Conservation (phyloP, 2,888 invertebrate genomes). For the Apocheima hispidaria region DNA sequence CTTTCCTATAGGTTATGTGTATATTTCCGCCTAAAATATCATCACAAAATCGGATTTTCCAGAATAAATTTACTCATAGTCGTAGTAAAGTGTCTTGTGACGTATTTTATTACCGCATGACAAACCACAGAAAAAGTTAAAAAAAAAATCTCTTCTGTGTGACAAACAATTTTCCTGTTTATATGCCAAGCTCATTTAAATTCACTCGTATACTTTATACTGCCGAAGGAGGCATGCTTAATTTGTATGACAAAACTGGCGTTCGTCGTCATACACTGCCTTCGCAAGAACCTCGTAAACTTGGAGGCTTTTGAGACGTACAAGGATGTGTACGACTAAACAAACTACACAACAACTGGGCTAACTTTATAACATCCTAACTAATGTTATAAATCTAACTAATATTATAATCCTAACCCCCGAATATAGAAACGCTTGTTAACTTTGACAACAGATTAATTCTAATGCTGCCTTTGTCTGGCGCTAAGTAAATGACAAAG, state of each 20-base stretch:
- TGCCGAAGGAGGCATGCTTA: slow-evolving; percentile 39
- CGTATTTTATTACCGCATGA: slow-evolving; percentile 32
- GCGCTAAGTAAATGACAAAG: too few species aligned
- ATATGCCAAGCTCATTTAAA: slow-evolving; percentile 41
- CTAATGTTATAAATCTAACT: neutral
- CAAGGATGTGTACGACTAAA: slow-evolving; percentile 25
- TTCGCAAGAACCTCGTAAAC: slow-evolving; percentile 32
- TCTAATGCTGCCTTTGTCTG: too few species aligned
- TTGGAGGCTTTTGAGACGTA: slow-evolving; percentile 28
- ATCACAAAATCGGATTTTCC: neutral
- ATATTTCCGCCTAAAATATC: neutral
- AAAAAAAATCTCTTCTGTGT: too few species aligned
- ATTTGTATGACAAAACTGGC: slow-evolving; percentile 51
- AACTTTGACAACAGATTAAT: too few species aligned
- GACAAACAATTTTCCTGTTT: slow-evolving; percentile 43
- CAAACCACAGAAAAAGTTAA: too few species aligned
- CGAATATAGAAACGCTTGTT: too few species aligned
- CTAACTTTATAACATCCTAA: slow-evolving; percentile 24
- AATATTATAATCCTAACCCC: too few species aligned
- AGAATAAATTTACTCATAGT: too few species aligned
- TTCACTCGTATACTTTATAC: slow-evolving; percentile 40
- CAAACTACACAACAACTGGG: slow-evolving; percentile 20
- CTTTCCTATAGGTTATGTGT: neutral
- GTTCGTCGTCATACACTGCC: slow-evolving; percentile 31
- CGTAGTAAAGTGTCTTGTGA: neutral